These are phyloP conservation scores for Poeciliopsis turrubarensis DNA, from an alignment of 2,113 vertebrate genomes.

Conservation along the genomic window DNA sequence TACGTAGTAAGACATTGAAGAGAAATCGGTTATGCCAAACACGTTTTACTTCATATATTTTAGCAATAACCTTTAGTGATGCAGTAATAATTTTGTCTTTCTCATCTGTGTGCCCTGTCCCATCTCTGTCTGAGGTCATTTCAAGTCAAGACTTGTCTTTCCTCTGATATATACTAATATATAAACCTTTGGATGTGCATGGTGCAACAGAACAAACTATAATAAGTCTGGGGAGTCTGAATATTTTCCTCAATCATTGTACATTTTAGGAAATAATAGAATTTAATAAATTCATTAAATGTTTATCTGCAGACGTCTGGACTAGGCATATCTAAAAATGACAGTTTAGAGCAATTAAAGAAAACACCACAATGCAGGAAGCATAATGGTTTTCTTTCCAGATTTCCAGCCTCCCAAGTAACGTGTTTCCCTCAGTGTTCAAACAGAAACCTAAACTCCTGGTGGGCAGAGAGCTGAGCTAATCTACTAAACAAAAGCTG, in stretches of 20 bases:
- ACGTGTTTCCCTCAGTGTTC: background rate
- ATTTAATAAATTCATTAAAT: background rate
- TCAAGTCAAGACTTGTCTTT: background rate
- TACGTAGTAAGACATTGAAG: background rate
- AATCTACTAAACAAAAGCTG: conserved; percentile 17
- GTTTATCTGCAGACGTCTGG: background rate
- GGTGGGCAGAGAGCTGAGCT: conserved; percentile 18
- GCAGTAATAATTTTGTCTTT: background rate
- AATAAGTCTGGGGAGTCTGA: background rate
- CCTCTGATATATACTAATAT: background rate
- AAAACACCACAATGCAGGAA: background rate
- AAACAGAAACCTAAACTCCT: background rate
- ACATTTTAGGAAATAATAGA: too few relatives aligned
- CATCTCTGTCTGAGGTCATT: background rate
- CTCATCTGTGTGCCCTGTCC: background rate
- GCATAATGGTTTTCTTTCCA: background rate
- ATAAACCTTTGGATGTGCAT: background rate
- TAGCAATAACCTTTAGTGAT: background rate
- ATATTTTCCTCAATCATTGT: too few relatives aligned
- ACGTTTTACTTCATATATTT: too few relatives aligned
- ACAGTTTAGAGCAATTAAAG: background rate
- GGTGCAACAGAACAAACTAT: background rate
- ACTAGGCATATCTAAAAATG: background rate
- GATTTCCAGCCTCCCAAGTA: background rate
- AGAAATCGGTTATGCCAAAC: background rate